Percentiles rank a stretch among this genome's conserved stretches.
Conservation (phyloP, 2,113 vertebrate genomes). For the Albula glossodonta region DNA sequence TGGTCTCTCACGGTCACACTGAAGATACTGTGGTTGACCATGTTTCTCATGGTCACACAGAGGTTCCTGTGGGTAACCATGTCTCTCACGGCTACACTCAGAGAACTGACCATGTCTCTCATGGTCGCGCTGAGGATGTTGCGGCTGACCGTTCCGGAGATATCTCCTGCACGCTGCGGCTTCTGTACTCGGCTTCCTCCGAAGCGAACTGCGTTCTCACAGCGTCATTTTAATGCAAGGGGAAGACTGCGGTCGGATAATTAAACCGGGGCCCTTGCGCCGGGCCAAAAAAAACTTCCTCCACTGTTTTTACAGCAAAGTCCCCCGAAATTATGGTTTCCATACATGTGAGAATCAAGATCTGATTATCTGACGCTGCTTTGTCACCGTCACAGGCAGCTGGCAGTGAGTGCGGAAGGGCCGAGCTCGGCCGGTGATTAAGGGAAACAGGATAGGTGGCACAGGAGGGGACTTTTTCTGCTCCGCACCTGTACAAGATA, state of each 20-base stretch:
- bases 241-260: constrained; percentile 70
- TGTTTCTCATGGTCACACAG: no score
- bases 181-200: constrained; percentile 28
- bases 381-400: constrained; percentile 54
- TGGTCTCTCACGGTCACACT: no score
- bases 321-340: constrained; percentile 68
- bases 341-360: constrained; percentile 50
- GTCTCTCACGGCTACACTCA: no score
- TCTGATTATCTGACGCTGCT: constrained; percentile 48
- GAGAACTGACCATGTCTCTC: neutral
- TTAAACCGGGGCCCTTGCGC: constrained; percentile 58
- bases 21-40: no score
- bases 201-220: constrained; percentile 54
- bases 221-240: constrained; percentile 60
- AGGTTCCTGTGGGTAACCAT: no score
- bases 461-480: constrained; percentile 20
- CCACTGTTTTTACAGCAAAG: constrained; percentile 69
- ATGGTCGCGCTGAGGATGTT: neutral
- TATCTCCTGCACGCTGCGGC: constrained; percentile 14
- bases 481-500: constrained; percentile 37
- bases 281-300: constrained; percentile 76
- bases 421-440: constrained; percentile 33
- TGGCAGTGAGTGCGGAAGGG: constrained; percentile 28
- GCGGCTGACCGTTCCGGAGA: neutral
- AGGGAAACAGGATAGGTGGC: constrained; percentile 39